Conservation (phyloP, 1,140 invertebrate species). For the Brachionus koreanus region DNA sequence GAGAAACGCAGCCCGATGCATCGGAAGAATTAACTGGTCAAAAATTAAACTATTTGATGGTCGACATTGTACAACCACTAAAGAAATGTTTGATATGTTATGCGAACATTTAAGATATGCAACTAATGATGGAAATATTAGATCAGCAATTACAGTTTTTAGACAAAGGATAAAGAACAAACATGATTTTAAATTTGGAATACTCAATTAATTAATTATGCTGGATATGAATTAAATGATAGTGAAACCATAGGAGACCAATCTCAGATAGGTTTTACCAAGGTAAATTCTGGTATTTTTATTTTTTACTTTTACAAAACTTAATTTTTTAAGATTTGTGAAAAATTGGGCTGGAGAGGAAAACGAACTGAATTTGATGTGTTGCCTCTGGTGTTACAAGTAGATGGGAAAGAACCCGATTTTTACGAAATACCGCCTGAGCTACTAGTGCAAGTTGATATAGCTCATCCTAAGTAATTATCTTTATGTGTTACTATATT, state of each 20-base stretch:
- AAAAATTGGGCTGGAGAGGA: constrained; percentile 77
- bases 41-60: constrained; percentile 73
- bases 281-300: constrained; percentile 66
- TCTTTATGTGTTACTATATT: not conserved
- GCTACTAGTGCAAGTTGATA: constrained; percentile 75
- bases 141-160: constrained; percentile 89
- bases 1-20: constrained; percentile 86
- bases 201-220: constrained; percentile 77
- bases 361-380: constrained; percentile 72
- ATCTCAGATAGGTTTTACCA: constrained; percentile 76
- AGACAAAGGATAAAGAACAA: constrained; percentile 74
- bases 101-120: constrained; percentile 95
- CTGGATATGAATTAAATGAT: constrained; percentile 67
- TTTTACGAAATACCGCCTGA: constrained; percentile 81
- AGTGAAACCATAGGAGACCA: constrained; percentile 57
- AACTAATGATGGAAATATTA: constrained; percentile 91
- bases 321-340: constrained; percentile 67
- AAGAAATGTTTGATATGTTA: constrained; percentile 82
- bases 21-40: constrained; percentile 90
- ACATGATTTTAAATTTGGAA: constrained; percentile 88
- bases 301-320: constrained; percentile 41
- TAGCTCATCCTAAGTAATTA: constrained; percentile 84
- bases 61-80: not conserved
- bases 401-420: constrained; percentile 88
- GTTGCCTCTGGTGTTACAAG: constrained; percentile 80